These are phyloP conservation scores for Saiga tatarica DNA, from an alignment of 2,113 vertebrate species.

Conservation along the genomic window DNA sequence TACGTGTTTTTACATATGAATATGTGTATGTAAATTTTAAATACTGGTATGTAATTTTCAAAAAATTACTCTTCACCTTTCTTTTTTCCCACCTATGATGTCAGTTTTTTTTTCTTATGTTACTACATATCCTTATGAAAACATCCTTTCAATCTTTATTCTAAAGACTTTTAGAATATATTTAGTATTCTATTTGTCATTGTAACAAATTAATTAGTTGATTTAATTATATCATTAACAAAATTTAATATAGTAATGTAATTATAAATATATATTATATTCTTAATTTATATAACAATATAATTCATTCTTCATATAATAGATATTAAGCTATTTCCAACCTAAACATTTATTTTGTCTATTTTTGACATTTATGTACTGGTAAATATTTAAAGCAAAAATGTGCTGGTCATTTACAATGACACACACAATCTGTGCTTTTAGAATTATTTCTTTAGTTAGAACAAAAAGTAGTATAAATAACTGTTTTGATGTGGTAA, in stretches of 20 bases:
- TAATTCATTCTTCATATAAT: not conserved
- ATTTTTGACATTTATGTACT: not conserved
- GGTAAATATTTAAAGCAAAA: constrained; percentile 1
- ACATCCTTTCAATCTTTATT: not conserved
- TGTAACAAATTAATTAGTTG: not conserved
- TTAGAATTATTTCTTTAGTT: not conserved
- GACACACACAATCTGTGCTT: not conserved
- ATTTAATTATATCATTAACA: not conserved
- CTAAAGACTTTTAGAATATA: not conserved
- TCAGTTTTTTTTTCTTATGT: not conserved
- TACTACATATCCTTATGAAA: not conserved
- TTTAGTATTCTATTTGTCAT: not conserved
- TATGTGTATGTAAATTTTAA: not conserved
- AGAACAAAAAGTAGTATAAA: not conserved
- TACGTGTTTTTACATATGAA: not conserved
- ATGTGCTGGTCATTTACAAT: not conserved
- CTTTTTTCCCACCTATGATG: not conserved
- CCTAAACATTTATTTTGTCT: not conserved
- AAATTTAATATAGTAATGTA: not conserved
- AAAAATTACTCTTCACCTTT: not conserved
- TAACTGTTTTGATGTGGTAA: not conserved
- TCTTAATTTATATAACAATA: not conserved
- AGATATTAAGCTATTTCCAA: not conserved
- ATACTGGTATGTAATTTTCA: not conserved
- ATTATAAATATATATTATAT: not conserved